Base-by-base conservation (phyloP, 1,140 invertebrate species). In the Ostrea denselamellosa region DNA sequence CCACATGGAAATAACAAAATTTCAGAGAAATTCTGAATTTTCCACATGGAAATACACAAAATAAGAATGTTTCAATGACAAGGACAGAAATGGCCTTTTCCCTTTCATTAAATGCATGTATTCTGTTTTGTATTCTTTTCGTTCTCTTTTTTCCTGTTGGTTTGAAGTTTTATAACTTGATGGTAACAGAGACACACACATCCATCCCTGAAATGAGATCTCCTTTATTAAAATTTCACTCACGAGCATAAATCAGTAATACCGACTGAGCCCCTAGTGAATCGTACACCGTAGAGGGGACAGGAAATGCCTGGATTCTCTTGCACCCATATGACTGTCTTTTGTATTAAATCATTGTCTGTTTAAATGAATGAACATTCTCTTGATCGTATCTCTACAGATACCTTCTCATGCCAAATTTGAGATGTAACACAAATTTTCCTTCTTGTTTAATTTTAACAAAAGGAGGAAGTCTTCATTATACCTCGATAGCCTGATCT, bases 291-390 rank as follows among this genome's bases (percentile, higher is more conserved):
- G 25, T 28, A 28, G 68, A 28, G 9, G 14, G 14, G 8, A 17
- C 12, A 77, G 68, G 68, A 34, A 77, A 77, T 77, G 68, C 68
- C 10, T 28, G 68, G 68, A 34, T 77, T 77, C 68, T 34, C 68
- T 77, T 77, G 25, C 25, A 77, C 22, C 22, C 22, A 34, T 34
- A 25, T 77, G 68, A 77, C 68, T 77, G 28, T 28, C 68, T 77
- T 34, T 77, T 77, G 68, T 77, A 25, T 25, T 10, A 77, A 77
- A 77, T 77, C 68, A 77, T 77, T 77, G 68, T 77, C 68, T 77
- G 68, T 77, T 44, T 44, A 77, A 77, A 77, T 77, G 68, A 77
- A 77, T 10, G 68, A 77, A 77, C 68, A 34, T 77, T 77, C 28
- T 77, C 68, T 14, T 28, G 68, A 77, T 28, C 9, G 9, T 77